Evolutionary conservation across 2,888 invertebrate species (phyloP).

Genomic region (Pheosia tremula): DNA sequence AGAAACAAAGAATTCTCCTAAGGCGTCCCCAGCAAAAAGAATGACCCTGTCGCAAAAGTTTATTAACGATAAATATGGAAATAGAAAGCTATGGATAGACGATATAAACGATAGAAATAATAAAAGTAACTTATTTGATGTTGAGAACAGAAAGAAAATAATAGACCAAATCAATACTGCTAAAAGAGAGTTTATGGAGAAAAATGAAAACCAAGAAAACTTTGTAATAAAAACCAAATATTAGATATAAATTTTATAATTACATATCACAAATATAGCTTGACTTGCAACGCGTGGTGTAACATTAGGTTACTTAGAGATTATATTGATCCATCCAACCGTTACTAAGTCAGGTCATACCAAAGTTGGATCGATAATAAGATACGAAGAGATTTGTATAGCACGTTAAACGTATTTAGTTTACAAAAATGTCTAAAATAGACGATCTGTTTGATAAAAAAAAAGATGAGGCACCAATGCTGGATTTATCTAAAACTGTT

Average conservation of each 20-base stretch:
- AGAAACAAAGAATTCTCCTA: slow-evolving; percentile 69
- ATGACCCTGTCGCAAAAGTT: slow-evolving; percentile 80
- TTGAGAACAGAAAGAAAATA: slow-evolving; percentile 70
- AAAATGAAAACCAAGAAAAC: slow-evolving; percentile 61
- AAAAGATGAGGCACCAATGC: slow-evolving; percentile 92
- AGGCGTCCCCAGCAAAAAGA: slow-evolving; percentile 66
- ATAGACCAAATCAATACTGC: slow-evolving; percentile 67
- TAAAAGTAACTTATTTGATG: slow-evolving; percentile 62
- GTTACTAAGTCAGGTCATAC: slow-evolving; percentile 54
- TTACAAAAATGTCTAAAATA: slow-evolving; percentile 85
- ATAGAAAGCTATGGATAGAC: slow-evolving; percentile 77
- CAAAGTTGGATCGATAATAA: slow-evolving; percentile 66
- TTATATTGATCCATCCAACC: slow-evolving; percentile 66
- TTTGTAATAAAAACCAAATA: slow-evolving; percentile 52
- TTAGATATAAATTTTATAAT: slow-evolving; percentile 31
- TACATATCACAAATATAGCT: slow-evolving; percentile 43
- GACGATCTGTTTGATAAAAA: slow-evolving; percentile 94
- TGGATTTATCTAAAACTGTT: slow-evolving; percentile 92
- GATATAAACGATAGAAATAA: slow-evolving; percentile 64
- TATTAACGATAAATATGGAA: slow-evolving; percentile 82
- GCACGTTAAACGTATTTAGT: slow-evolving; percentile 14
- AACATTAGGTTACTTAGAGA: slow-evolving; percentile 61
- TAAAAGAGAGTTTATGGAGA: slow-evolving; percentile 63
- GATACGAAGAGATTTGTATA: slow-evolving; percentile 26
- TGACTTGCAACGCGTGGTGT: slow-evolving; percentile 62